Base-by-base conservation (phyloP, 1,140 invertebrate genomes). In the Euborellia annulipes region DNA sequence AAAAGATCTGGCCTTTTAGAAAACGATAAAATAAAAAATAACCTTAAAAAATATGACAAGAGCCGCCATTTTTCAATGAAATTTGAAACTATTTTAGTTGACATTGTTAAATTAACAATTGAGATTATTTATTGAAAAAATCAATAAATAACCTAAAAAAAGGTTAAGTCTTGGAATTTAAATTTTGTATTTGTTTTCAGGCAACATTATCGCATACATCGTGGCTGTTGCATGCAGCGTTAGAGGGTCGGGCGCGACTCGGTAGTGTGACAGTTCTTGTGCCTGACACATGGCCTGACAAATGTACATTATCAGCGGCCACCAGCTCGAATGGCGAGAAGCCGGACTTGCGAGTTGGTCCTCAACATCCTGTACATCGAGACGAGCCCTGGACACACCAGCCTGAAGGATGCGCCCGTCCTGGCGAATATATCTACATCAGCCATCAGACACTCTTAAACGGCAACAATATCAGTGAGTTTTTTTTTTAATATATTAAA, bases 351-450 rank as follows among this genome's bases (percentile, higher is more conserved):
- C 59, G 61, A n/a, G 55, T 76, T 1, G 62, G 64, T 11, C 54
- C 59, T 3, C 57, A 64, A 6, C 70, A 71, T 52, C 68, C 68
- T 0, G 59, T 68, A 3, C 65, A 69, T 50, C 69, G 70, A 3
- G 60, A 68, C 43, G 49, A 53, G 2, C 58, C 65, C 3, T 78
- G 68, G 66, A 75, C 73, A 1, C 69, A 75, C 51, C 75, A 77
- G 57, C 67, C 70, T 7, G 50, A 62, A 7, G 68, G 70, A 0
- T 78, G 75, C 49, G 73, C 72, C 3, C 58, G 67, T 48, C 59
- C 60, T 3, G 75, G 75, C 2, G 71, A 76, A 56, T 71, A 72
- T 50, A 70, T 78, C 13, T 71, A 67, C 51, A 39, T 75, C 3
- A 65, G 66, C 41, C 67, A 67, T 46, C 50, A 53, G 27, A 17